Evolutionary conservation across 1,140 invertebrate genomes (phyloP), one percentile per base, ranked within the genome.

Genomic region (Pogonomyrmex barbatus): DNA sequence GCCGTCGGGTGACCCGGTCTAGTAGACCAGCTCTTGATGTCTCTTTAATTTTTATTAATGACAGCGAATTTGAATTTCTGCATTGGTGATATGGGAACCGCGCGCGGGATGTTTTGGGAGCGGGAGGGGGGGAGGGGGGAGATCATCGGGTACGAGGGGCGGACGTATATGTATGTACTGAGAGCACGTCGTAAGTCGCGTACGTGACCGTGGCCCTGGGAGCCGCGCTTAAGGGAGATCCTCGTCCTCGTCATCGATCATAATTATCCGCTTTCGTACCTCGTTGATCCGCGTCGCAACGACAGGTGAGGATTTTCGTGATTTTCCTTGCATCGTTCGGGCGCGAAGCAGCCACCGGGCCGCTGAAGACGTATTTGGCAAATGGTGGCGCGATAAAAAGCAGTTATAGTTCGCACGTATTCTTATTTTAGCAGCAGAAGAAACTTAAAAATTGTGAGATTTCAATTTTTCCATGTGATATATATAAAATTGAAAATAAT

Each of bases 1-100:
- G 52, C 33, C 50, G 36, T 79, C 33, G 58, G 86, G 92, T 91
- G 88, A 93, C 33, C 60, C 82, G 82, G 47, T 85, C 45, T 60
- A 62, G 24, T 70, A 77, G 85, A 50, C 68, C 68, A 87, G 85
- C 89, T 89, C 89, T 91, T 93, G 94, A 95, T 95, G 94, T 95
- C 94, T 95, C 94, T 95, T 95, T 95, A 95, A 95, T 95, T 95
- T 95, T 95, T 95, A 95, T 95, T 95, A 95, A 95, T 95, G 94
- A 95, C 93, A 54, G 76, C 70, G 88, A 93, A 95, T 95, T 94
- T 95, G 94, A 95, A 95, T 95, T 94, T 95, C 91, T 94, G 94
- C 94, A 95, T 95, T 91, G 87, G 91, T 94, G 94, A 95, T 95
- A 95, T 95, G 94, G 94, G 94, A 95, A 95, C 94, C 88, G 87